phyloP scores from a whole-genome alignment of 2,113 vertebrate species.

The Alethe diademata region DNA sequence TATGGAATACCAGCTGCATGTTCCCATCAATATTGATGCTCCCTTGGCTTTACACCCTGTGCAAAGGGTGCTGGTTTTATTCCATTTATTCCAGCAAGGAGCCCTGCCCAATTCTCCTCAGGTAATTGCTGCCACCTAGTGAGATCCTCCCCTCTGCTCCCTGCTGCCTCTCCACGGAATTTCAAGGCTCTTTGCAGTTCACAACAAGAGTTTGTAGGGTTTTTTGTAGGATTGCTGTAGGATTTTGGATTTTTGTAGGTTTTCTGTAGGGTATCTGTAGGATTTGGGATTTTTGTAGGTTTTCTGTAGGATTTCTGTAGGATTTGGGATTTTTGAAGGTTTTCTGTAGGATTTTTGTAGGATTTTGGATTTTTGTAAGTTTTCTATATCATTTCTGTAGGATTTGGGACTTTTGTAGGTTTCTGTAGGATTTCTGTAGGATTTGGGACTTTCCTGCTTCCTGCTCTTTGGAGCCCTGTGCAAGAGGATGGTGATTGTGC shows the following conservation, averaged over 20 bases:
- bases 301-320: not conserved
- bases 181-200: not conserved
- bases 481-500: not conserved
- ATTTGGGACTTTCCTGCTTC: not conserved
- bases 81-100: not conserved
- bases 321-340: no score
- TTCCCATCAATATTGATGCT: not conserved
- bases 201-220: fast-evolving
- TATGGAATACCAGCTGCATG: not conserved
- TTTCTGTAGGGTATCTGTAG: no score
- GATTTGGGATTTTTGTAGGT: no score
- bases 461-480: not conserved
- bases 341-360: no score
- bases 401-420: no score
- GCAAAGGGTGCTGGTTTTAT: not conserved
- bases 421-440: no score
- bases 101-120: not conserved
- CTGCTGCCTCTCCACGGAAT: not conserved
- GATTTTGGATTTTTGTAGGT: not conserved
- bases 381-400: no score
- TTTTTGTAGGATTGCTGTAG: no score
- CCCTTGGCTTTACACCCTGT: not conserved
- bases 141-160: not conserved
- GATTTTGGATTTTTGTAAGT: fast-evolving
- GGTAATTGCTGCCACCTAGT: slow-evolving; percentile 59